Evolutionary conservation across 2,797 vertebrate species (phyloP), one percentile per base, ranked within the genome.

Genomic region (Sebastes elongatus): DNA sequence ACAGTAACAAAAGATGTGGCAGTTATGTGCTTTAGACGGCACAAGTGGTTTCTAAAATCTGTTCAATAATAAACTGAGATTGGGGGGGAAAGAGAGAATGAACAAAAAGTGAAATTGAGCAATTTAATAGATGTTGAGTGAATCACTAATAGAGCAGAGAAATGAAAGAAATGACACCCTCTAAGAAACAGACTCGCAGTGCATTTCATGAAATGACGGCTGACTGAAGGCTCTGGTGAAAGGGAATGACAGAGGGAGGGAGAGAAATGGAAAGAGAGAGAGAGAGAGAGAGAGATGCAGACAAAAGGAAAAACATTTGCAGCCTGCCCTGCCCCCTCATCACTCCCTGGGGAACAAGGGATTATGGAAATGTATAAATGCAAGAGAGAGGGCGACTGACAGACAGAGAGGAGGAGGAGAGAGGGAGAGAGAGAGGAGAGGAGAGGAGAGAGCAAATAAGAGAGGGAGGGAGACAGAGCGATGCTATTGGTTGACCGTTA

Each of bases 281-380:
- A 65, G 13, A 38, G 42, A 83, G 59, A 67, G 23, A 75, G 63
- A 76, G 53, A 74, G 30, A 82, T 9, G 33, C 60, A 90, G 78
- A 92, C 86, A 86, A 84, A 88, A 83, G 71, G 70, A 52, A 76
- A 83, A 86, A 89, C 89, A 92, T 94, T 92, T 91, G n/a, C 87
- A 84, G 86, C 80, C 78, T 90, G 85, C 94, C 92, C 90, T 92
- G 92, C 94, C 92, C 91, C 93, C 89, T 90, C 88, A 89, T 87
- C 87, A 61, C 78, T 94, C 93, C 89, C 88, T 64, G 75, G 89
- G 92, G 92, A 94, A 84, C 76, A 77, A 90, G 89, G 71, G 91
- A 94, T 93, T 93, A 94, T 91, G 85, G 88, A 93, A 94, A 94
- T 93, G 88, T 87, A 77, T 81, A 91, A 92, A 91, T 82, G 86